Conservation (phyloP, 2,113 vertebrate genomes). For the Siphamia tubifer region DNA sequence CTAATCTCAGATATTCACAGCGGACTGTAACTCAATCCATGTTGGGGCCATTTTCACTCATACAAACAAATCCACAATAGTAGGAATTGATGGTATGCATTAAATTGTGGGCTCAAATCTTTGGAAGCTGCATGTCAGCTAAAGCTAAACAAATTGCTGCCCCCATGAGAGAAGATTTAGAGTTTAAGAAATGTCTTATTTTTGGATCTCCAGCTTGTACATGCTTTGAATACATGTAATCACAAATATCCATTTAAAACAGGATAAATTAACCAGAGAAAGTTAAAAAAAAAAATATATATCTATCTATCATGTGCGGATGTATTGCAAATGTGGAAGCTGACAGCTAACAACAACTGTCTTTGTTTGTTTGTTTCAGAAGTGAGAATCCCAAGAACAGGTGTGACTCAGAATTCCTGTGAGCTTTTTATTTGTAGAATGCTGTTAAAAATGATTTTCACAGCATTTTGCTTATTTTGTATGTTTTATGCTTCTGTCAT, state of each 20-base stretch:
- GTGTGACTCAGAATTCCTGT: background rate
- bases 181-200: conserved; percentile 19
- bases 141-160: conserved; percentile 43
- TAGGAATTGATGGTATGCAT: conserved; percentile 47
- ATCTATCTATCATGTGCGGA: background rate
- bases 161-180: conserved; percentile 16
- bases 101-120: conserved; percentile 43
- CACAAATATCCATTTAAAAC: conserved; percentile 6
- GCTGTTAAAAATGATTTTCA: too few relatives aligned
- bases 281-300: too few relatives aligned
- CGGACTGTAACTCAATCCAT: conserved; percentile 48
- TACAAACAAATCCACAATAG: conserved; percentile 55
- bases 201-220: background rate
- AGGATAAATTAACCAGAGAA: too few relatives aligned
- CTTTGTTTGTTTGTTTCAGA: background rate
- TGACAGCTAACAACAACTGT: background rate
- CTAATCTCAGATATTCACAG: conserved; percentile 50
- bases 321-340: background rate
- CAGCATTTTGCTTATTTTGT: too few relatives aligned
- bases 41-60: conserved; percentile 35
- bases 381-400: background rate
- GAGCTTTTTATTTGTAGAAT: too few relatives aligned
- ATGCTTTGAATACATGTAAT: background rate
- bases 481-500: too few relatives aligned
- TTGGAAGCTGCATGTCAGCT: conserved; percentile 26